These are phyloP conservation scores for Nomada ferruginata DNA, from an alignment of 2,888 invertebrate genomes.

Conservation along the genomic window DNA sequence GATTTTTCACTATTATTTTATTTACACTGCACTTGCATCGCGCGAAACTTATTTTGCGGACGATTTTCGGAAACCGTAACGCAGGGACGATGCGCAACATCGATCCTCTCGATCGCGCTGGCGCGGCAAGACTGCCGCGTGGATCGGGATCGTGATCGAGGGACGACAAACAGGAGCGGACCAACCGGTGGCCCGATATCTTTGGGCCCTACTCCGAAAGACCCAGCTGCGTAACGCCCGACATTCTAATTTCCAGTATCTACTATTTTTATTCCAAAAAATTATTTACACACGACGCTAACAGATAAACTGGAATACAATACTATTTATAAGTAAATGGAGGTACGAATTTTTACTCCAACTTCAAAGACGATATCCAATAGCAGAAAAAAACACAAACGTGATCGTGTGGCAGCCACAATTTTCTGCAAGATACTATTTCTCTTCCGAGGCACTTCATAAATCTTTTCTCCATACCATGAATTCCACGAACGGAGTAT, in stretches of 20 bases:
- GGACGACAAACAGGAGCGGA: slow-evolving; percentile 65
- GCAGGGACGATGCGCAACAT: slow-evolving; percentile 46
- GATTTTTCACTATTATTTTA: background rate
- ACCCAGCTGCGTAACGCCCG: background rate
- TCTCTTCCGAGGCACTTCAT: slow-evolving; percentile 26
- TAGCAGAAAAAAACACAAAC: background rate
- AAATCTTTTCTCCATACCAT: slow-evolving; percentile 30
- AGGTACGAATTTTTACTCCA: background rate
- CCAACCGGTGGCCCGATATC: slow-evolving; percentile 36
- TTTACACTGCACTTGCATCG: slow-evolving; percentile 18
- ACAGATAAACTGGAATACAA: no score
- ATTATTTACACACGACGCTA: no score
- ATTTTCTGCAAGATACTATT: slow-evolving; percentile 29
- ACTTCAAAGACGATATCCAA: slow-evolving; percentile 7
- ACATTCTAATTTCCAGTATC: no score
- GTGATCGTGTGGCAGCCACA: background rate
- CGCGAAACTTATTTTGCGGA: background rate
- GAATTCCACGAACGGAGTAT: slow-evolving; percentile 9
- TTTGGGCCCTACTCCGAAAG: slow-evolving; percentile 9
- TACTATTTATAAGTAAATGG: no score
- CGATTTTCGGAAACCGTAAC: slow-evolving; percentile 21
- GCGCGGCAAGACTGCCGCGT: slow-evolving; percentile 74
- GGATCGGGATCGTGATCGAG: slow-evolving; percentile 73
- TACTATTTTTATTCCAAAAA: no score
- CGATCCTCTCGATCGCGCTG: slow-evolving; percentile 74